phyloP scores from a whole-genome alignment of 2,888 invertebrate species.

The Chrysina gloriosa region DNA sequence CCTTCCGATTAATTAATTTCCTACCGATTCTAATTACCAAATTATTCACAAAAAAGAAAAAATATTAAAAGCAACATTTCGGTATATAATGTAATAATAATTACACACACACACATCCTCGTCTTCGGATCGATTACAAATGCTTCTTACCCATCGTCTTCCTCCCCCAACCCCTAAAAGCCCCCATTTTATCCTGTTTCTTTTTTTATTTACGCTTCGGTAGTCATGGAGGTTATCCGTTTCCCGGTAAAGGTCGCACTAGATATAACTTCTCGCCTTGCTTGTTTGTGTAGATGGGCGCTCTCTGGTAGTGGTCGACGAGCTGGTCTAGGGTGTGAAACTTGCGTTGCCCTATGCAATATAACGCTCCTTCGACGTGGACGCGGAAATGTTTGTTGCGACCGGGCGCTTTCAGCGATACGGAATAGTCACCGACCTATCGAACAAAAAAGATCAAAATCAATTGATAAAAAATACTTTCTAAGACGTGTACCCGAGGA shows the following conservation, averaged over 20 bases:
- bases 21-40: too few relatives aligned
- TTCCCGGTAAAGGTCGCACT: conserved; percentile 83
- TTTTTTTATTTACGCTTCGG: not conserved
- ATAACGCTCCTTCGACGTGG: conserved; percentile 91
- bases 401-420: conserved; percentile 96
- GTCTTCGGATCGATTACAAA: not conserved
- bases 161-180: not conserved
- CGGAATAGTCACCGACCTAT: conserved; percentile 98
- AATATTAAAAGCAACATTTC: conserved; percentile 39
- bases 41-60: too few relatives aligned
- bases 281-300: conserved; percentile 98
- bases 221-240: conserved; percentile 50
- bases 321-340: conserved; percentile 96
- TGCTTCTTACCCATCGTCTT: not conserved
- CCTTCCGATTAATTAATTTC: not conserved
- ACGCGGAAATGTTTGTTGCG: conserved; percentile 99
- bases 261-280: conserved; percentile 98
- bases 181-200: too few relatives aligned
- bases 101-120: not conserved
- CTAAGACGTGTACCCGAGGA: not conserved
- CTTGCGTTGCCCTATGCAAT: conserved; percentile 98
- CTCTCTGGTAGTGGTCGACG: conserved; percentile 98
- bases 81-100: conserved; percentile 38
- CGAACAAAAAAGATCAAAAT: not conserved
- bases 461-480: not conserved